Evolutionary conservation across 2,888 invertebrate genomes (phyloP).

Genomic region (Plutella xylostella): DNA sequence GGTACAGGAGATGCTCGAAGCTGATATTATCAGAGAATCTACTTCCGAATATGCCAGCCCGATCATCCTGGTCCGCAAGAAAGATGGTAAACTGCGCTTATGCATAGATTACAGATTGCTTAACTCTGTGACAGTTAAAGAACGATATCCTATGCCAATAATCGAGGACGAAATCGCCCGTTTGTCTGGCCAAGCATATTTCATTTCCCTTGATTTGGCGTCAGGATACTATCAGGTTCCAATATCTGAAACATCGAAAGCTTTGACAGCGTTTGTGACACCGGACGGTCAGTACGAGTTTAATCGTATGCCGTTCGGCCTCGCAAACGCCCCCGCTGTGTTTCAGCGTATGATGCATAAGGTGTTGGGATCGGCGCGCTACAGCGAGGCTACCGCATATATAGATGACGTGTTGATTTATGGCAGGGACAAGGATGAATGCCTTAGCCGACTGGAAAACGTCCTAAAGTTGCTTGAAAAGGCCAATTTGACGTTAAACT

Average conservation of each 20-base stretch:
- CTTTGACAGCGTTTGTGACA: slow-evolving; percentile 27
- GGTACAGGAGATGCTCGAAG: slow-evolving; percentile 14
- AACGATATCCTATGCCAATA: slow-evolving; percentile 10
- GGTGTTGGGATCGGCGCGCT: neutral
- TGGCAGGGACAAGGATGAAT: slow-evolving; percentile 13
- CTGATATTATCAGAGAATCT: slow-evolving; percentile 16
- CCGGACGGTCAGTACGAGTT: slow-evolving; percentile 22
- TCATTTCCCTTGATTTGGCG: slow-evolving; percentile 6
- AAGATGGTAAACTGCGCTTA: slow-evolving; percentile 14
- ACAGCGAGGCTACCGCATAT: slow-evolving; percentile 5
- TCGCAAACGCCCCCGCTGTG: slow-evolving; percentile 27
- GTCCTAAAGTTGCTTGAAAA: slow-evolving; percentile 17
- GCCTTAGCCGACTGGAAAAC: slow-evolving; percentile 14
- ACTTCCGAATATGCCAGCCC: slow-evolving; percentile 22
- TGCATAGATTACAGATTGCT: slow-evolving; percentile 21
- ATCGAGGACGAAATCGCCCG: slow-evolving; percentile 12
- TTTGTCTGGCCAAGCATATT: slow-evolving; percentile 5
- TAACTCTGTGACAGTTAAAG: slow-evolving; percentile 17
- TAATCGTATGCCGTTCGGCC: slow-evolving; percentile 29
- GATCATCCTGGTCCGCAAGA: slow-evolving; percentile 20
- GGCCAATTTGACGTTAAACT: slow-evolving; percentile 23
- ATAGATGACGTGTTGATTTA: slow-evolving; percentile 18
- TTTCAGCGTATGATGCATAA: slow-evolving; percentile 21
- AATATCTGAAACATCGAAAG: slow-evolving; percentile 4
- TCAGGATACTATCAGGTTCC: slow-evolving; percentile 11